Evolutionary conservation across 1,140 invertebrate species (phyloP), one percentile per base, ranked within the genome.

Genomic region (Samia ricini): DNA sequence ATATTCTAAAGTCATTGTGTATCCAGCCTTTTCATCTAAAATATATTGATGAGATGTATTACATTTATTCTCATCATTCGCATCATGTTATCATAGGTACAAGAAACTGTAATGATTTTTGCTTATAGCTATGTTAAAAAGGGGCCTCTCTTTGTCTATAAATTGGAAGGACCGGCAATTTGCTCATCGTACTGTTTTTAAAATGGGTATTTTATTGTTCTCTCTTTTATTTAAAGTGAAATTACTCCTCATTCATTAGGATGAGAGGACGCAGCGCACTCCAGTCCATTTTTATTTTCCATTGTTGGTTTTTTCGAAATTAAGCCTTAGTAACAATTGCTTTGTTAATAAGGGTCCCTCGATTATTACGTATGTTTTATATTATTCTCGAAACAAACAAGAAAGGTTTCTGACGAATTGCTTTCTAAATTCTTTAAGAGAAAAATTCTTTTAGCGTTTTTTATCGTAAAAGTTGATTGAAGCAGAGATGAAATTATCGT

Each of bases 201-300:
- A 79, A 81, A 85, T 76, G 73, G 70, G 74, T 73, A 83, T 81
- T 81, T 81, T 88, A 83, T 87, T 84, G 77, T 82, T 71, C 76
- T 74, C 74, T 77, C 76, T 80, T 83, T 87, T 87, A 81, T 84
- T 84, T 83, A 81, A 82, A 79, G 77, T 85, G 73, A 84, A 85
- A 84, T 85, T 85, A 79, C 77, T 81, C 75, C 77, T 79, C 81
- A 82, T 88, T 88, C 81, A 88, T 85, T 83, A 83, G 81, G 70
- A 73, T 49, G 68, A 72, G 74, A 71, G 73, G 77, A 76, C 72
- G 79, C 64, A 69, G 74, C 76, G 69, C 69, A 75, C 71, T 79
- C 71, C 67, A 78, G 67, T 81, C 67, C 75, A 76, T 80, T 85
- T 85, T 85, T 83, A 81, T 83, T 82, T 81, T 80, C 33, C 80